Evolutionary conservation across 2,797 vertebrate genomes (phyloP).

Genomic region (Toxotes lorentzi): DNA sequence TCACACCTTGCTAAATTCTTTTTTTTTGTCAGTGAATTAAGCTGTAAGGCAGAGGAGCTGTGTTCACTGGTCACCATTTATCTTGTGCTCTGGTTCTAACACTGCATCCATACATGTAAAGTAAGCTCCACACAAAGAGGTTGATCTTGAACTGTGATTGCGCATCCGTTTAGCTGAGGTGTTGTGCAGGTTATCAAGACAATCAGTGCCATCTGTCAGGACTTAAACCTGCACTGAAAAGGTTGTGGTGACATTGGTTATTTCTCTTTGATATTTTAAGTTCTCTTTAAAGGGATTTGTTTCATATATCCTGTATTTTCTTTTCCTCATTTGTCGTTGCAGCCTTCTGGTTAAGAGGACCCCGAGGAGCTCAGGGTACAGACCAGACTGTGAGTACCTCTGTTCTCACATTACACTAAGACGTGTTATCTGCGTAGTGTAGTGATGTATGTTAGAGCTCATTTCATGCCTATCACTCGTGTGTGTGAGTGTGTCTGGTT

Average conservation of each 20-base stretch:
- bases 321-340: conserved; percentile 51
- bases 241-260: not conserved
- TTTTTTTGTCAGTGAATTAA: not conserved
- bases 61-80: not conserved
- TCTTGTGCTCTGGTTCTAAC: not conserved
- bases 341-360: conserved; percentile 90
- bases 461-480: conserved; percentile 20
- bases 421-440: conserved; percentile 1
- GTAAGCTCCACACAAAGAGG: not conserved
- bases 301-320: conserved; percentile 23
- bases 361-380: conserved; percentile 86
- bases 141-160: conserved; percentile 2
- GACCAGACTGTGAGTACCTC: conserved; percentile 87
- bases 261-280: conserved; percentile 1
- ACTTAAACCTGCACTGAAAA: not conserved
- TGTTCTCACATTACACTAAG: not conserved
- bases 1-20: not conserved
- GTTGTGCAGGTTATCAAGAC: not conserved
- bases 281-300: not conserved
- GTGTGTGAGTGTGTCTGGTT: not conserved
- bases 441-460: not conserved
- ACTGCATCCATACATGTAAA: not conserved
- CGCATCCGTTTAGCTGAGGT: not conserved
- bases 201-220: not conserved
- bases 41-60: not conserved